Evolutionary conservation across 2,113 vertebrate genomes (phyloP).

Genomic region (Mobula birostris): DNA sequence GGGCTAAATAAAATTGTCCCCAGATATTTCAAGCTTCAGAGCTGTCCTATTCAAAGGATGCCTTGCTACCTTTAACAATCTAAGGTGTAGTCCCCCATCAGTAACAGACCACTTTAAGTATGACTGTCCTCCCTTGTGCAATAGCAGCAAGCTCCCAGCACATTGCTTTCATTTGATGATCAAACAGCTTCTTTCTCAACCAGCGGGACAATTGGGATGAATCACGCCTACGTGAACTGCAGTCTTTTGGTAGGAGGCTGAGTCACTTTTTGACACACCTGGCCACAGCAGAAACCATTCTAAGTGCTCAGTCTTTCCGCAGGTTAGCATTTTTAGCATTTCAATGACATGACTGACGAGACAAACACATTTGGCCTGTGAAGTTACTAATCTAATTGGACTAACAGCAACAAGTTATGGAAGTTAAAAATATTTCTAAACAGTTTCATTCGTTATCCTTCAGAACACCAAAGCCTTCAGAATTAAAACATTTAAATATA

Average conservation of each 20-base stretch:
- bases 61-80: neutral
- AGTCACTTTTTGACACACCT: conserved; percentile 7
- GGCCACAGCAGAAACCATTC: neutral
- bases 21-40: no score
- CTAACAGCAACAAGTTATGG: neutral
- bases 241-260: neutral
- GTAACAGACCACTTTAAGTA: neutral
- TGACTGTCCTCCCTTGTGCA: neutral
- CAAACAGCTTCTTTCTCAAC: neutral
- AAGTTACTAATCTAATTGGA: neutral
- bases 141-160: neutral
- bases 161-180: neutral
- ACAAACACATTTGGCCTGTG: neutral
- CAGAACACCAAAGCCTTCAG: neutral
- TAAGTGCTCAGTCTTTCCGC: no score
- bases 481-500: neutral
- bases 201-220: neutral
- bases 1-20: no score
- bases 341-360: neutral
- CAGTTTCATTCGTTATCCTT: neutral
- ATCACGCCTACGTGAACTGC: neutral
- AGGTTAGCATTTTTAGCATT: neutral
- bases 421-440: neutral
- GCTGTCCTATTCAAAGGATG: no score
- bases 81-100: neutral